phyloP scores from a whole-genome alignment of 2,888 invertebrate species.

The Caenorhabditis panamensis region DNA sequence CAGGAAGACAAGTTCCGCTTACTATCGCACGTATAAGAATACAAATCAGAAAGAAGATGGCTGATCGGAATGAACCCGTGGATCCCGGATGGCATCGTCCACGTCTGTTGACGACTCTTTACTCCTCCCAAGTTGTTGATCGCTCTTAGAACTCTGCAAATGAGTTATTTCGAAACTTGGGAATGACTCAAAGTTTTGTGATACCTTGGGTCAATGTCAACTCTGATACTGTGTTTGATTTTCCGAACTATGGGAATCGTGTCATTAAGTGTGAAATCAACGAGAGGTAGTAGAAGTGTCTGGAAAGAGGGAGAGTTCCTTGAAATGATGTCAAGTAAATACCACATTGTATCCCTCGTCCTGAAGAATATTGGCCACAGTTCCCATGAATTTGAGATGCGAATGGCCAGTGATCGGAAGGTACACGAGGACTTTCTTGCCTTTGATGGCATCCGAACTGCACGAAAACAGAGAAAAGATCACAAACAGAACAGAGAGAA shows the following conservation, averaged over 20 bases:
- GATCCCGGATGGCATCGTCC: constrained; percentile 42
- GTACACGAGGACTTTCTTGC: constrained; percentile 48
- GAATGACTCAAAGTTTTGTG: background rate
- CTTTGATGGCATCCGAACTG: background rate
- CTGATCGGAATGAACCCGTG: constrained; percentile 25
- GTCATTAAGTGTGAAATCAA: constrained; percentile 38
- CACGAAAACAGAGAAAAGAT: background rate
- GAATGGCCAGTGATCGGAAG: constrained; percentile 54
- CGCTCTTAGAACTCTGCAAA: constrained; percentile 24
- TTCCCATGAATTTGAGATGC: constrained; percentile 57
- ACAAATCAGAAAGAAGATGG: constrained; percentile 39
- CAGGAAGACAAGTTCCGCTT: background rate
- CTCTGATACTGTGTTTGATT: constrained; percentile 36
- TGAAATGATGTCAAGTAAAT: constrained; percentile 2
- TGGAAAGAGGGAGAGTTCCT: constrained; percentile 11
- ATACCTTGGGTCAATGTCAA: constrained; percentile 48
- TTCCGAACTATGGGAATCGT: constrained; percentile 23
- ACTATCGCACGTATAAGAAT: constrained; percentile 51
- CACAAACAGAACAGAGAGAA: too few relatives aligned
- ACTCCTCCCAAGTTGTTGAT: constrained; percentile 34
- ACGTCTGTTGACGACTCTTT: constrained; percentile 35
- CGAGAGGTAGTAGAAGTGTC: constrained; percentile 59
- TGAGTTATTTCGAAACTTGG: background rate
- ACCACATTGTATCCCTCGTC: constrained; percentile 64
- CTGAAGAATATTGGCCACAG: constrained; percentile 50